phyloP scores from a whole-genome alignment of 1,140 invertebrate species.

The Heliothis subflexa region DNA sequence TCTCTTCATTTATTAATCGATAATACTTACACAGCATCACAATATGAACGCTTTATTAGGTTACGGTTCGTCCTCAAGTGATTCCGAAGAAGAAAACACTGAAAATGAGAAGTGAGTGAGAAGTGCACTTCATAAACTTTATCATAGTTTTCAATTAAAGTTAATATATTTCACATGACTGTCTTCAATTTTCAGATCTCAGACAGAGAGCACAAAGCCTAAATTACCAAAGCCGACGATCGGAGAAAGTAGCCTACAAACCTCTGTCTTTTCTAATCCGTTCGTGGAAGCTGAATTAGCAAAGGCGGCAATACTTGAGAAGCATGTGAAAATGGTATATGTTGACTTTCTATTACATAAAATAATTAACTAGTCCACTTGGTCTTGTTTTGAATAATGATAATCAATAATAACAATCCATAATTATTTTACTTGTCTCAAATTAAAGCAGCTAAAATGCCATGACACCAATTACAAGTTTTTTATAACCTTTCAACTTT shows the following conservation, averaged over 20 bases:
- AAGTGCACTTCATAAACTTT: constrained; percentile 19
- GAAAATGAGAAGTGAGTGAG: constrained; percentile 66
- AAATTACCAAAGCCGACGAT: constrained; percentile 83
- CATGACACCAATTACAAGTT: too few species aligned
- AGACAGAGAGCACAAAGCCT: constrained; percentile 63
- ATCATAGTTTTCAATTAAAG: not conserved
- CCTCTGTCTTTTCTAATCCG: constrained; percentile 94
- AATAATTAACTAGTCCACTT: not conserved
- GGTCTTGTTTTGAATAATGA: not conserved
- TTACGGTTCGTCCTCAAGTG: constrained; percentile 79
- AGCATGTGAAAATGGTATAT: constrained; percentile 97
- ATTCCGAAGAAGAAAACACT: constrained; percentile 66
- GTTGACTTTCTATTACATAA: constrained; percentile 81
- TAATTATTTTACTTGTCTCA: not conserved
- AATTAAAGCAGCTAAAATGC: too few species aligned
- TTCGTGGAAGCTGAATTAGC: constrained; percentile 95
- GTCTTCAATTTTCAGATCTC: constrained; percentile 52
- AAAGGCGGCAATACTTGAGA: constrained; percentile 95
- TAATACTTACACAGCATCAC: constrained; percentile 15
- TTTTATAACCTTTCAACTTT: too few species aligned
- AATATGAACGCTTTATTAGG: constrained; percentile 82
- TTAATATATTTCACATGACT: not conserved
- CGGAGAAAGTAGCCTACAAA: constrained; percentile 74
- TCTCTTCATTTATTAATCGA: not conserved
- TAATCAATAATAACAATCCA: too few species aligned